Evolutionary conservation across 2,888 invertebrate species (phyloP).

Genomic region (Tholera decimalis): DNA sequence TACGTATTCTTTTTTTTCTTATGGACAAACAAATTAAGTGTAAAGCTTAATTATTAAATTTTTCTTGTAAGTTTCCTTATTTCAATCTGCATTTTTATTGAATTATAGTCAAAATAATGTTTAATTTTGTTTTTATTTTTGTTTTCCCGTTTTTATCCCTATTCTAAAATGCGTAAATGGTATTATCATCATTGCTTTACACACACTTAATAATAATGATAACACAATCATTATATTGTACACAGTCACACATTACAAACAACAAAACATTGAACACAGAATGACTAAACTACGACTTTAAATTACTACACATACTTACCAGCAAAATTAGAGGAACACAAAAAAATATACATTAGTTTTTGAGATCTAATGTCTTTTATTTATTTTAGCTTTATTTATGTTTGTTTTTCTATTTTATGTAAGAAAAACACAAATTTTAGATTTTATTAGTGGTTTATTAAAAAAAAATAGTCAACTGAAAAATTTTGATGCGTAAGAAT

Average conservation of each 20-base stretch:
- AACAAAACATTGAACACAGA: not conserved
- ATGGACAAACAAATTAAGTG: conserved; percentile 88
- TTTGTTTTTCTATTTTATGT: too few species aligned
- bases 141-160: conserved; percentile 54
- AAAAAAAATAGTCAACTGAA: too few species aligned
- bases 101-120: conserved; percentile 91
- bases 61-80: conserved; percentile 90
- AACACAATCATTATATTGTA: not conserved
- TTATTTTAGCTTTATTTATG: too few species aligned
- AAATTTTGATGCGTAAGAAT: too few species aligned
- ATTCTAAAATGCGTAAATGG: not conserved
- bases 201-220: not conserved
- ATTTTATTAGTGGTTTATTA: too few species aligned
- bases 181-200: not conserved
- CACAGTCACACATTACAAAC: not conserved
- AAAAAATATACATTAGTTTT: too few species aligned
- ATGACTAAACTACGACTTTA: not conserved
- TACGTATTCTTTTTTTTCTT: conserved; percentile 82
- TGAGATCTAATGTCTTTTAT: too few species aligned
- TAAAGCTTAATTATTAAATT: conserved; percentile 90
- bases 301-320: too few species aligned
- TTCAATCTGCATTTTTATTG: conserved; percentile 91
- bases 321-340: too few species aligned
- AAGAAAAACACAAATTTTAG: too few species aligned
- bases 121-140: conserved; percentile 82